Percentiles rank a stretch among this genome's conserved stretches.
Evolutionary conservation across 2,888 invertebrate species (phyloP).

Genomic region (Graphium colonna): DNA sequence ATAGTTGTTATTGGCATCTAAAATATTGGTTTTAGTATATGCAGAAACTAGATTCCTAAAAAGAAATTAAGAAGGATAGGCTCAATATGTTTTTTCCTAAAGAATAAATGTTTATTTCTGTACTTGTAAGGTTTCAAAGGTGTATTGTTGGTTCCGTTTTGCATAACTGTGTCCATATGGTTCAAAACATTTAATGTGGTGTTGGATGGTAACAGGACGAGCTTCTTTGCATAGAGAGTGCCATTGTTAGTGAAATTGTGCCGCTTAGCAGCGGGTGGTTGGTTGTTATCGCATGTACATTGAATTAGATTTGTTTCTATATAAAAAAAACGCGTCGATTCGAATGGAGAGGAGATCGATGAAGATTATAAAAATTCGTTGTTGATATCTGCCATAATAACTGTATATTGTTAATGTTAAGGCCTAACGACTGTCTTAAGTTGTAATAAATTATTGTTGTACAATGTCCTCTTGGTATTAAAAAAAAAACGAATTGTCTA

Average conservation of each 20-base stretch:
- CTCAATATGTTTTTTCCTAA: constrained; percentile 8
- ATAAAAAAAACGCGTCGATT: constrained; percentile 64
- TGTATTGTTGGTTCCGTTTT: constrained; percentile 40
- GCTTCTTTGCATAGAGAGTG: constrained; percentile 44
- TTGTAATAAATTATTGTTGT: constrained; percentile 64
- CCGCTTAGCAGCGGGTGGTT: constrained; percentile 36
- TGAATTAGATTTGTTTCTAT: constrained; percentile 57
- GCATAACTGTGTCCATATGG: constrained; percentile 24
- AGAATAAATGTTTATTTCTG: no score
- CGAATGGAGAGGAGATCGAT: constrained; percentile 34
- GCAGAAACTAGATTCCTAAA: no score
- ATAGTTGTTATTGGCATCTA: no score
- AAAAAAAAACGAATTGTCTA: constrained; percentile 5
- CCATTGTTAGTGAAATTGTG: constrained; percentile 42
- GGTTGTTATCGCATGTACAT: constrained; percentile 52
- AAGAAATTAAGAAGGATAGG: no score
- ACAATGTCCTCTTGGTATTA: constrained; percentile 40
- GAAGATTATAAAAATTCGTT: constrained; percentile 55
- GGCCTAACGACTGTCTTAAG: constrained; percentile 77
- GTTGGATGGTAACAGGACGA: constrained; percentile 25
- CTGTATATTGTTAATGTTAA: constrained; percentile 73
- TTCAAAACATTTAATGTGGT: constrained; percentile 9
- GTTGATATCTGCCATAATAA: constrained; percentile 79
- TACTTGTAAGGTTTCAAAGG: constrained; percentile 17
- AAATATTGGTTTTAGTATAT: no score